These are phyloP conservation scores for Pseudeuparius sepicola DNA, from an alignment of 2,888 invertebrate species.

Conservation along the genomic window DNA sequence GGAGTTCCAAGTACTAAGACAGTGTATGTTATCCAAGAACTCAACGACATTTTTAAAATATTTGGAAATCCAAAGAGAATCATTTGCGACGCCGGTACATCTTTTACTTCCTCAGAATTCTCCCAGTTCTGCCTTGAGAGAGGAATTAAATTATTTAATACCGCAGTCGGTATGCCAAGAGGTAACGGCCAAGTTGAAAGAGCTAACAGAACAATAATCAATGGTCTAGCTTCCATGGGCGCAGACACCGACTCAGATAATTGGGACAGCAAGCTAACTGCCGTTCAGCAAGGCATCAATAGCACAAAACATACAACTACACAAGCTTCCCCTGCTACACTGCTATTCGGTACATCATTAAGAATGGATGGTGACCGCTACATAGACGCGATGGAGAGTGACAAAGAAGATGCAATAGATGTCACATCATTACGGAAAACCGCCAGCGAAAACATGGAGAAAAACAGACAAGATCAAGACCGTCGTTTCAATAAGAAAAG, in stretches of 20 bases:
- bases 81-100: constrained; percentile 34
- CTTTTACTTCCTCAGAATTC: constrained; percentile 33
- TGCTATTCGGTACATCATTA: too few relatives aligned
- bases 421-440: too few relatives aligned
- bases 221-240: constrained; percentile 16
- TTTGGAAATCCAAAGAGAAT: constrained; percentile 29
- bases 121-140: constrained; percentile 27
- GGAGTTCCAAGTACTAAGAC: constrained; percentile 29
- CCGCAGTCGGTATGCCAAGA: constrained; percentile 23
- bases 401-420: too few relatives aligned
- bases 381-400: too few relatives aligned
- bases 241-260: constrained; percentile 13
- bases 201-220: constrained; percentile 20
- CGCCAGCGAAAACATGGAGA: too few relatives aligned
- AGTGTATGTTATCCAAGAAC: constrained; percentile 24
- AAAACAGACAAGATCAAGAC: too few relatives aligned
- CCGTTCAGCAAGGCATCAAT: constrained; percentile 18
- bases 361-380: too few relatives aligned
- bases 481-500: too few relatives aligned
- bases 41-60: constrained; percentile 26
- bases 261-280: constrained; percentile 25
- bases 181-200: constrained; percentile 32
- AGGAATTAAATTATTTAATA: constrained; percentile 25
- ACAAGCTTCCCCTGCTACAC: constrained; percentile 14
- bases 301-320: constrained; percentile 16